Base-by-base conservation (phyloP, 2,797 vertebrate species). In the Hephaestus fuliginosus region DNA sequence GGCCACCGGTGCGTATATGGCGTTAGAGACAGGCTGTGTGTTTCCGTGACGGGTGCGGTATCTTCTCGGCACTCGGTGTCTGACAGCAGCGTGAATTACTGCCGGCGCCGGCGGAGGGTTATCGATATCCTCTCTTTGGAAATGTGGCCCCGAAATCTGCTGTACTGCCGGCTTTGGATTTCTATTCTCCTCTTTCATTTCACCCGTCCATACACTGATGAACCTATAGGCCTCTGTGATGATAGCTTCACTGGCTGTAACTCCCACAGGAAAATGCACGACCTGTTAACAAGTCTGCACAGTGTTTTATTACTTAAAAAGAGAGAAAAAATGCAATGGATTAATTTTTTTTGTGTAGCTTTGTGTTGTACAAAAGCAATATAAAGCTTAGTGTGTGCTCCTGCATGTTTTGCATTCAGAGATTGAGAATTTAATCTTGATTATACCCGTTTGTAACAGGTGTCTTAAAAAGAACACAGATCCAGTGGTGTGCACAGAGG, bases 11-110 rank as follows among this genome's bases (percentile, higher is more conserved):
- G 71, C 65, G 49, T 75, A 25, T 36, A 63, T 58, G 63, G 74
- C n/a, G 68, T 12, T 56, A 58, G 18, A 43, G 8, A 18, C 52
- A 28, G 70, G 62, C 28, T 67, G 5, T 25, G 5, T 25, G 18
- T 79, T 82, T 86, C 74, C 52, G 70, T 72, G 53, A 74, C 85
- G 86, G 88, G 66, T 68, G 91, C 89, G 88, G 86, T 82, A 20
- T 84, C 62, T 81, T 51, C 60, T 64, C 28, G 39, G 49, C 39
- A 33, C 64, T 53, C 30, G 49, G 33, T 74, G 28, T 55, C 56
- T 55, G 70, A 52, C 78, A 85, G 71, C 65, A 46, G 63, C 11
- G n/a, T 69, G 66, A 75, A 76, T 77, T 61, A 60, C 60, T 55
- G 69, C 70, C 73, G 56, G 60, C 53, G 74, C 60, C 76, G 56